Conservation (phyloP, 2,113 vertebrate species). For the Calyptommatus sinebrachiatus region DNA sequence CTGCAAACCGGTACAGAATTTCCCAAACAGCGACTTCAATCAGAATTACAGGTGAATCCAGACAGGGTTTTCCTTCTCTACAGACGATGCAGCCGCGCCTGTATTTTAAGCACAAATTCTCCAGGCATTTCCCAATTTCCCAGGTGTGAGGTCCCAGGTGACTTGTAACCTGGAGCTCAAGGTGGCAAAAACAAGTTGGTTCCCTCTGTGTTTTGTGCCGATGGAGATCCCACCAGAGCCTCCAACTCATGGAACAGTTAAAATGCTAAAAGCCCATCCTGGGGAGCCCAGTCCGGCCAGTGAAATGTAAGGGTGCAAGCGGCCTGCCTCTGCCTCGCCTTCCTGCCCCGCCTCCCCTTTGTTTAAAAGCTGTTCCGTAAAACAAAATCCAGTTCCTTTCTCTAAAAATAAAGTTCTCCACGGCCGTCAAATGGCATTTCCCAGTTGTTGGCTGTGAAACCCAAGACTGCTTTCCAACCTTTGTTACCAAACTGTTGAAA, state of each 20-base stretch:
- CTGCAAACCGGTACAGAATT: slow-evolving; percentile 16
- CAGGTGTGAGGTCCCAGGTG: slow-evolving; percentile 54
- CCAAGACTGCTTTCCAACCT: slow-evolving; percentile 60
- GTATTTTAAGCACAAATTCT: neutral
- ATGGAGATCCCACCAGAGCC: slow-evolving; percentile 45
- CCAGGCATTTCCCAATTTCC: neutral
- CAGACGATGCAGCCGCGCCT: neutral
- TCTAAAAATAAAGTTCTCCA: slow-evolving; percentile 60
- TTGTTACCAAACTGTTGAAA: slow-evolving; percentile 60
- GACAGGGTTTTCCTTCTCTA: slow-evolving; percentile 46
- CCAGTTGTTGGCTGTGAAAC: slow-evolving; percentile 69
- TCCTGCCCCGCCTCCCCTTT: slow-evolving; percentile 56
- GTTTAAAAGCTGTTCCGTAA: slow-evolving; percentile 68
- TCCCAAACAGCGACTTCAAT: slow-evolving; percentile 51
- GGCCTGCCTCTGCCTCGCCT: slow-evolving; percentile 45
- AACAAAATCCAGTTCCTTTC: slow-evolving; percentile 65
- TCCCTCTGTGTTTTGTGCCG: slow-evolving; percentile 47
- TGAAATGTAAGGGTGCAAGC: slow-evolving; percentile 47
- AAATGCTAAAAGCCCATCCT: slow-evolving; percentile 51
- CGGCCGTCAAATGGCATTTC: slow-evolving; percentile 74
- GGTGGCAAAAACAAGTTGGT: slow-evolving; percentile 38
- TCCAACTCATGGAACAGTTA: slow-evolving; percentile 31
- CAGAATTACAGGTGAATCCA: slow-evolving; percentile 53
- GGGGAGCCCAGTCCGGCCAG: slow-evolving; percentile 58
- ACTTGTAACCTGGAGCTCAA: slow-evolving; percentile 65